phyloP scores from a whole-genome alignment of 1,140 invertebrate genomes.

The Oryzaephilus surinamensis region DNA sequence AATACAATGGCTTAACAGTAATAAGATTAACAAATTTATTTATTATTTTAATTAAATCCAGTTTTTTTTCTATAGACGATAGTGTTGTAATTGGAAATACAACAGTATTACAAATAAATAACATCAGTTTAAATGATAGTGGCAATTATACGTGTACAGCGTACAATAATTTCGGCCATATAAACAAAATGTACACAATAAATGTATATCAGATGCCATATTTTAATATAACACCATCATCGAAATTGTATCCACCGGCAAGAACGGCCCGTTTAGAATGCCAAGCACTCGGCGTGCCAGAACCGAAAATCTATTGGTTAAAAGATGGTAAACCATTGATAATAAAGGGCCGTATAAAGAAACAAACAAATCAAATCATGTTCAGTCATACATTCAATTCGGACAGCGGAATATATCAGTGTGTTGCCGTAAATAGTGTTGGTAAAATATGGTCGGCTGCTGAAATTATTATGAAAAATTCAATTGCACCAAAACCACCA shows the following conservation, averaged over 20 bases:
- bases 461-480: constrained; percentile 39
- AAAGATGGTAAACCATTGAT: constrained; percentile 55
- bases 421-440: constrained; percentile 55
- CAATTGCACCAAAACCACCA: constrained; percentile 45
- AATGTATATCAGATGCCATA: constrained; percentile 23
- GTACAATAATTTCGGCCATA: constrained; percentile 42
- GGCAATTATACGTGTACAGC: constrained; percentile 70
- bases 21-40: constrained; percentile 8
- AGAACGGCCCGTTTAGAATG: constrained; percentile 61
- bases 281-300: constrained; percentile 51
- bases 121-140: constrained; percentile 35
- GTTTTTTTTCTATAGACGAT: constrained; percentile 17
- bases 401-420: constrained; percentile 56
- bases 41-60: constrained; percentile 1
- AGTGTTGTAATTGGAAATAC: constrained; percentile 22
- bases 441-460: constrained; percentile 52
- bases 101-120: constrained; percentile 19
- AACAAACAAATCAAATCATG: constrained; percentile 16
- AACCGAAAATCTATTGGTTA: constrained; percentile 54
- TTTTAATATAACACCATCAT: constrained; percentile 25
- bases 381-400: constrained; percentile 29
- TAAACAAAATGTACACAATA: constrained; percentile 11
- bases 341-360: constrained; percentile 40
- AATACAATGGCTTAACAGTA: constrained; percentile 30
- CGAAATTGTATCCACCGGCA: constrained; percentile 45